Percentiles rank a stretch among this genome's conserved stretches.
phyloP scores from a whole-genome alignment of 2,797 vertebrate genomes.

The Myotis planiceps region DNA sequence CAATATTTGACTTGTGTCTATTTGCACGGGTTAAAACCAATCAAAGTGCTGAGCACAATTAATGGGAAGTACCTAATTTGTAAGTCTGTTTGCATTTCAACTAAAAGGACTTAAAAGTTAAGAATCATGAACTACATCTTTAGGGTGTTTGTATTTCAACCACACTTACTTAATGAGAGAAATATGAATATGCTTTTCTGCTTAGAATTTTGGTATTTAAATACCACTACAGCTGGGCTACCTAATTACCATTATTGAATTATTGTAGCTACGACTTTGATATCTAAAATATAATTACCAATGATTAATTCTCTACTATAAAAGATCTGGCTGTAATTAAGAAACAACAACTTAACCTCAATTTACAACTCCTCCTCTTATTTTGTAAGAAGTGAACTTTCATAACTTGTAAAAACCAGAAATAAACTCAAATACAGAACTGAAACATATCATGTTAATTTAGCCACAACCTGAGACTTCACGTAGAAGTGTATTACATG shows the following conservation, averaged over 20 bases:
- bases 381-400: constrained; percentile 51
- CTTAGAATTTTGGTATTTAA: constrained; percentile 38
- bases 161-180: constrained; percentile 40
- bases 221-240: constrained; percentile 24
- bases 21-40: constrained; percentile 56
- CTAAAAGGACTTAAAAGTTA: constrained; percentile 30
- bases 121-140: not conserved
- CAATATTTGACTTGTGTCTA: constrained; percentile 24
- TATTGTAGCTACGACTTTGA: not conserved
- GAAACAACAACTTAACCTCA: constrained; percentile 34
- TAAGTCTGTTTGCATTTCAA: constrained; percentile 50
- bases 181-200: not conserved
- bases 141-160: constrained; percentile 41
- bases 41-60: constrained; percentile 27
- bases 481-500: constrained; percentile 41
- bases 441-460: constrained; percentile 49
- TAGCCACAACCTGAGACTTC: constrained; percentile 56
- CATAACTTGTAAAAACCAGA: constrained; percentile 49
- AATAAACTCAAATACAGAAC: constrained; percentile 33
- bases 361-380: constrained; percentile 27
- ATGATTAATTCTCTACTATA: constrained; percentile 14
- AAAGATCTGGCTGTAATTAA: constrained; percentile 18
- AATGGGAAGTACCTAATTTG: constrained; percentile 48
- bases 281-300: constrained; percentile 3
- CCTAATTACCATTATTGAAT: constrained; percentile 16